phyloP scores from a whole-genome alignment of 2,113 vertebrate genomes.

The Sphaerodactylus townsendi region DNA sequence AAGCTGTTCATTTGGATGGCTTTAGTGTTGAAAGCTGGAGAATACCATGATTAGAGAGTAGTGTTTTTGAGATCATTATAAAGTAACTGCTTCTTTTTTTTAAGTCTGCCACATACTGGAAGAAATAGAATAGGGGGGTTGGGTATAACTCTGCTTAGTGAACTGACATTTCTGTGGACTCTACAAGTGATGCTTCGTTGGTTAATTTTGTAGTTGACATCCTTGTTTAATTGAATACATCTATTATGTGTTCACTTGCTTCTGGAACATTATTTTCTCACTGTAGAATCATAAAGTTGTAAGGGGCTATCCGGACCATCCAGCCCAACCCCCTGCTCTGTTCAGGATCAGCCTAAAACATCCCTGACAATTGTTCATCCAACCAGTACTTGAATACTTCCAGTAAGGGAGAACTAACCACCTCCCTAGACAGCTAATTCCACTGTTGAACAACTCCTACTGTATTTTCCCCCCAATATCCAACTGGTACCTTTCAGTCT shows the following conservation, averaged over 20 bases:
- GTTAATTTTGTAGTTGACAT: neutral
- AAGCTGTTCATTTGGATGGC: neutral
- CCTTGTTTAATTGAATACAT: constrained; percentile 1
- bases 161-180: neutral
- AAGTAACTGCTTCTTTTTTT: neutral
- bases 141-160: neutral
- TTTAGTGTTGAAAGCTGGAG: neutral
- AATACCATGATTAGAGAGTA: neutral
- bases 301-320: too few relatives aligned
- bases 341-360: too few relatives aligned
- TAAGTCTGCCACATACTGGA: neutral
- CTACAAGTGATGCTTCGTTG: neutral
- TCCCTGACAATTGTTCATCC: too few relatives aligned
- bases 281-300: too few relatives aligned
- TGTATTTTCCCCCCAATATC: too few relatives aligned
- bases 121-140: neutral
- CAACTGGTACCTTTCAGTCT: too few relatives aligned
- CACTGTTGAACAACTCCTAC: too few relatives aligned
- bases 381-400: too few relatives aligned
- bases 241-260: neutral
- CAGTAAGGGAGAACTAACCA: too few relatives aligned
- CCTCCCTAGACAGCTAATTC: too few relatives aligned
- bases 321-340: too few relatives aligned
- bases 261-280: constrained; percentile 20
- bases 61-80: neutral